These are phyloP conservation scores for Synanthedon formicaeformis DNA, from an alignment of 2,888 invertebrate species.

Conservation along the genomic window DNA sequence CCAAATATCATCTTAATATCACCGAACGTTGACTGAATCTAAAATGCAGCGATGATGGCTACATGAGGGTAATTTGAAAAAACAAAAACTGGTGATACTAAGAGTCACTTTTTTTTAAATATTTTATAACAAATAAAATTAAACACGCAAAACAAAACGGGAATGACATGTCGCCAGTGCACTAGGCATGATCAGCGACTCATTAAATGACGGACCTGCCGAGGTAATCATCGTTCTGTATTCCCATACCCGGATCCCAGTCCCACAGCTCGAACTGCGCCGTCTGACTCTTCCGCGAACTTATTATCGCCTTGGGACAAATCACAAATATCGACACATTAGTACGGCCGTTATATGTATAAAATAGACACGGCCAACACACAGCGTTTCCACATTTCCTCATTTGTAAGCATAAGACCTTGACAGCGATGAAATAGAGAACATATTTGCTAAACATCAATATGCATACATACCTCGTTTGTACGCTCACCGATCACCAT, in stretches of 20 bases:
- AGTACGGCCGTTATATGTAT: slow-evolving; percentile 4
- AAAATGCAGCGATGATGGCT: not conserved
- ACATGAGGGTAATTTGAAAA: not conserved
- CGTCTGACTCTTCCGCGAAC: slow-evolving; percentile 80
- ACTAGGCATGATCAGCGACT: slow-evolving; percentile 19
- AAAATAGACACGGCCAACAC: no score
- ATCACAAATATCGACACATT: slow-evolving; percentile 29
- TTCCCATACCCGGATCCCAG: slow-evolving; percentile 85
- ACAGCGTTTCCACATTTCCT: no score
- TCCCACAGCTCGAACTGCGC: slow-evolving; percentile 84
- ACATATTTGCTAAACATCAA: no score
- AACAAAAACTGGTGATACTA: slow-evolving; percentile 22
- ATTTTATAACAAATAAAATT: not conserved
- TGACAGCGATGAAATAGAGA: no score
- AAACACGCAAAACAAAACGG: slow-evolving; percentile 22
- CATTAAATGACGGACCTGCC: slow-evolving; percentile 76
- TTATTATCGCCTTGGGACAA: slow-evolving; percentile 79
- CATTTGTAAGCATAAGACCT: no score
- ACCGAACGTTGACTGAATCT: slow-evolving; percentile 9
- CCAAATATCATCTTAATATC: slow-evolving; percentile 22
- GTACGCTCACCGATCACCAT: no score
- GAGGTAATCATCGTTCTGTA: slow-evolving; percentile 84
- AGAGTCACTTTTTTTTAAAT: slow-evolving; percentile 17
- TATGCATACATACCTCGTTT: no score
- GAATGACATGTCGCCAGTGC: slow-evolving; percentile 25